A percentile compares a stretch with the other conserved stretches of the same genome.
Conservation (phyloP, 2,113 vertebrate species). For the Cochlearius cochlearius region DNA sequence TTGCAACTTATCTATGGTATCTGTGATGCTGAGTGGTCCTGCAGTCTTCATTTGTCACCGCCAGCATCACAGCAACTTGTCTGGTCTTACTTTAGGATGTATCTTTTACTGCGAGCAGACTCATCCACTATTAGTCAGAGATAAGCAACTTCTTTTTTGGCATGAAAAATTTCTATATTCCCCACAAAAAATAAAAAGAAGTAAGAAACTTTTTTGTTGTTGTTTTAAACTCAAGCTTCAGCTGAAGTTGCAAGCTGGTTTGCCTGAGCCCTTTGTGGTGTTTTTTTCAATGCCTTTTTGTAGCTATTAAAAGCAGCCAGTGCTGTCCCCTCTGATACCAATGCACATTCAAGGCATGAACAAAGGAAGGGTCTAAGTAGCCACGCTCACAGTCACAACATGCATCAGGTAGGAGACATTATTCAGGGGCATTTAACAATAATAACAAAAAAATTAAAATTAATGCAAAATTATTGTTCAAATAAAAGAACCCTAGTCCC, state of each 20-base stretch:
- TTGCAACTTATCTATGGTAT: neutral
- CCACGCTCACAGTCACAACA: neutral
- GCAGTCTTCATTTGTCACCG: neutral
- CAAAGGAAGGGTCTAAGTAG: neutral
- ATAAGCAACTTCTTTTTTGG: neutral
- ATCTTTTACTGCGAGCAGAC: neutral
- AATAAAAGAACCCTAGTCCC: neutral
- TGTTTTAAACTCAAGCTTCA: neutral
- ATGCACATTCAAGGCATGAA: accelerated
- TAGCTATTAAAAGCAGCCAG: neutral
- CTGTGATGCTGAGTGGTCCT: neutral
- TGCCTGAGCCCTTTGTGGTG: neutral
- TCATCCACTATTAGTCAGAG: neutral
- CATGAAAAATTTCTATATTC: neutral
- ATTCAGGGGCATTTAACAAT: neutral
- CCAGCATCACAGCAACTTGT: neutral
- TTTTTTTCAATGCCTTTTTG: neutral
- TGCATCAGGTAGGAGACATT: neutral
- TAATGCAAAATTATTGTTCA: neutral
- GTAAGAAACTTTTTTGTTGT: neutral
- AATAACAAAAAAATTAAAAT: neutral
- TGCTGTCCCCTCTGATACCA: neutral
- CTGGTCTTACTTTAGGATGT: neutral
- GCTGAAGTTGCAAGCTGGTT: neutral
- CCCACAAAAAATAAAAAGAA: neutral